A percentile compares a stretch with the other conserved stretches of the same genome.
Conservation (phyloP, 2,888 invertebrate species). For the Fragum sueziense region DNA sequence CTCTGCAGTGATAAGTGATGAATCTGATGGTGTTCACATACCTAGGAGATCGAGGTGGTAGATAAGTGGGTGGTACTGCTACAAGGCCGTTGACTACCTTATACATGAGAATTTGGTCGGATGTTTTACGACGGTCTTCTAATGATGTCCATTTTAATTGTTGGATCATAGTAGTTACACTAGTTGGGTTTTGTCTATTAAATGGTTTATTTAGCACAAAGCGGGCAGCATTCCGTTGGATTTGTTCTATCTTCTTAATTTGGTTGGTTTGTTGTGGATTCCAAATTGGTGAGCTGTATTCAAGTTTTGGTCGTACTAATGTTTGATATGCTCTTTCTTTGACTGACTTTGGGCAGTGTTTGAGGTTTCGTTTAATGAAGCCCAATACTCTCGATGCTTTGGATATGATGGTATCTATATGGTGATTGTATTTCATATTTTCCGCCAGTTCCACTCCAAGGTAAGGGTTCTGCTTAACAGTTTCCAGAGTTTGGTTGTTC, state of each 20-base stretch:
- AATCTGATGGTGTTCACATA: conserved; percentile 1
- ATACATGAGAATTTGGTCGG: background rate
- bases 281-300: too few relatives aligned
- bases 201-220: conserved; percentile 13
- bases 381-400: conserved; percentile 5
- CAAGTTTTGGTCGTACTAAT: too few relatives aligned
- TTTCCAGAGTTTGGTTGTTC: background rate
- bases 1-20: conserved; percentile 5
- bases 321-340: too few relatives aligned
- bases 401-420: background rate
- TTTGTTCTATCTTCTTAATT: conserved; percentile 8
- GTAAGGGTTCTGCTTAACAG: conserved; percentile 1
- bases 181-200: background rate
- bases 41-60: background rate
- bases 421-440: conserved; percentile 2
- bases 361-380: conserved; percentile 5
- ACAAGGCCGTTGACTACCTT: background rate
- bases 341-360: background rate
- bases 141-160: conserved; percentile 4
- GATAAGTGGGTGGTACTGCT: background rate
- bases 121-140: background rate
- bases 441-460: conserved; percentile 6
- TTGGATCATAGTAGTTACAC: background rate
- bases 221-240: background rate
- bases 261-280: conserved; percentile 4